Evolutionary conservation across 2,888 invertebrate genomes (phyloP), one percentile per base, ranked within the genome.

Genomic region (Toxonevra muliebris): DNA sequence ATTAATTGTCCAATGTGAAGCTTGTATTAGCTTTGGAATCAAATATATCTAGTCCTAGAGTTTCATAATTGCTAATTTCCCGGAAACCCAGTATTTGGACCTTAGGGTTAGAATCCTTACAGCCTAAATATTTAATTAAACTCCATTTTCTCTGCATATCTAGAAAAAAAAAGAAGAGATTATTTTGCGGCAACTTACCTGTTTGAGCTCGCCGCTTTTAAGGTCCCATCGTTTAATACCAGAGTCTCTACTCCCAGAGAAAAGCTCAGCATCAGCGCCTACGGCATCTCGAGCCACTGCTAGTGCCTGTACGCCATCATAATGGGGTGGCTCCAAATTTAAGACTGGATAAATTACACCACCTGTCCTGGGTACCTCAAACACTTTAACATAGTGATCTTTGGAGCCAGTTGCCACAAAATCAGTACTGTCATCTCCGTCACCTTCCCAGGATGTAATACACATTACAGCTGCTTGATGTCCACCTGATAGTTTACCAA

Each of bases 381-480:
- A 85, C 45, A 85, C 83, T 88, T 90, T 89, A 81, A 93, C 92
- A 78, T 91, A 92, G 85, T 95, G 95, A 87, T 95, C 95, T 83
- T 95, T 94, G 40, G 92, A 93, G 69, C 93, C 93, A 17, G 93
- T 92, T 43, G 91, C 90, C n/a, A 93, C 89, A 69, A 90, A 86
- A 77, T 92, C 91, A 7, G 86, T 86, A 15, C 85, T 82, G 59
- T 87, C 84, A 42, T 85, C 76, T 19, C 48, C 54, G 12, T 70
- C 70, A 12, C 86, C 86, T 12, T 86, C 86, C 72, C 87, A 87
- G 8, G 92, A 88, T 12, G 92, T 91, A 68, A 94, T 86, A 78
- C 94, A 94, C 93, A 94, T 94, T 11, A 95, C 92, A 0, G 93
- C 92, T 13, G 94, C 93, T 76, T 92, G 91, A 85, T 94, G 94